A percentile compares a stretch with the other conserved stretches of the same genome.
Conservation (phyloP, 2,888 invertebrate species). For the Timema cristinae region DNA sequence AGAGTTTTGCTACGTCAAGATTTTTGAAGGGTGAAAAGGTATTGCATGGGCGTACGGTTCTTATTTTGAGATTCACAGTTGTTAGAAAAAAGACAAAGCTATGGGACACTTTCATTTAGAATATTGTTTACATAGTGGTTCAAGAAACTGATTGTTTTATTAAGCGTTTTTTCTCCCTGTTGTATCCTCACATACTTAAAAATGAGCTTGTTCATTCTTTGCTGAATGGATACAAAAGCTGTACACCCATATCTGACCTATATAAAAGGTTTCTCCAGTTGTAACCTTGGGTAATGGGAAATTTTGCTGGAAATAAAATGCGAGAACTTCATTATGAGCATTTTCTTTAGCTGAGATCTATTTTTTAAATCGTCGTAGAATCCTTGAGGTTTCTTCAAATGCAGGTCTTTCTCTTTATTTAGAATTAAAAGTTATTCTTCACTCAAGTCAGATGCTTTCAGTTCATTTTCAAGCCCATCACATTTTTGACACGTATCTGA, state of each 20-base stretch:
- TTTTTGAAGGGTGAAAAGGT: not conserved
- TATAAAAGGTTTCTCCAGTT: not conserved
- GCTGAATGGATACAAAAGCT: not conserved
- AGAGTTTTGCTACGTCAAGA: not conserved
- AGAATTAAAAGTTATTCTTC: not conserved
- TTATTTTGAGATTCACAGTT: slow-evolving; percentile 3
- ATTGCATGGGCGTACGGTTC: not conserved
- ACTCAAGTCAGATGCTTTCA: not conserved
- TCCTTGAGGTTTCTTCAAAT: not conserved
- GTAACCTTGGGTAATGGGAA: not conserved
- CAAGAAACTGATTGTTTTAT: not conserved
- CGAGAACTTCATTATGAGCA: not conserved
- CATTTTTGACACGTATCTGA: not conserved
- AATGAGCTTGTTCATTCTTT: not conserved
- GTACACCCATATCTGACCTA: not conserved
- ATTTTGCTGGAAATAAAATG: not conserved
- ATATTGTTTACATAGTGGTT: not conserved
- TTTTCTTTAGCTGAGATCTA: not conserved
- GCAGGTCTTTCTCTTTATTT: not conserved
- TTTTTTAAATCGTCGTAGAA: not conserved
- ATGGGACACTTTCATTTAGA: not conserved
- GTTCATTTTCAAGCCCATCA: not conserved
- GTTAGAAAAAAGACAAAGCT: not conserved
- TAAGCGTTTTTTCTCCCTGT: not conserved
- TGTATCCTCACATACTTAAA: not conserved